Base-by-base conservation (phyloP, 2,888 invertebrate genomes). In the Mayetiola destructor region DNA sequence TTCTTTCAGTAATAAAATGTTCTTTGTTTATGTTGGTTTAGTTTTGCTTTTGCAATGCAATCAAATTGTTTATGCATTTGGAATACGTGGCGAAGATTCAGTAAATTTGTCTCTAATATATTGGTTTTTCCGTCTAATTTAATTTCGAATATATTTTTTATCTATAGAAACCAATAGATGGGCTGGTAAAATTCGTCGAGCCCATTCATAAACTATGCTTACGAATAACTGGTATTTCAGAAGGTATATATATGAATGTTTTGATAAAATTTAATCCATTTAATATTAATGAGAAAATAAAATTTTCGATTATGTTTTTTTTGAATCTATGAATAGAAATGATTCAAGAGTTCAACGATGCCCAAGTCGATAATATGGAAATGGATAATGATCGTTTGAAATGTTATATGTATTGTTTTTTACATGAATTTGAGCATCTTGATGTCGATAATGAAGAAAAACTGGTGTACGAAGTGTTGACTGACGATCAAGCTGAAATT, bases 261-360 rank as follows among this genome's bases (percentile, higher is more conserved):
- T n/a, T n/a, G n/a, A n/a, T n/a, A n/a, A n/a, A n/a, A n/a, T n/a
- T n/a, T n/a, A n/a, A 27, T 52, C 23, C 27, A 20, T 48, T 18
- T 30, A 56, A 14, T 16, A 29, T 18, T 21, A 14, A 52, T n/a
- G n/a, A n/a, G n/a, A n/a, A n/a, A n/a, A n/a, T n/a, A n/a, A n/a
- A 27, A 36, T 27, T 10, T 27, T 42, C 32, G 3, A 32, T 14
- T 20, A 35, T 21, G 4, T 32, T 1, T 20, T 21, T 16, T 12
- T 30, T 18, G 1, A 18, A 8, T 20, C n/a, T 9, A 16, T 16
- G 14, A 59, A 23, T 21, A 65, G 66, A 60, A 36, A 63, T 67
- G 55, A 66, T 67, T 32, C 64, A 62, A 57, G 63, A 65, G 57
- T 68, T 67, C 57, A 67, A 67, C 59, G 66, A 67, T 59, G 67